These are phyloP conservation scores for Perizoma affinitatum DNA, from an alignment of 2,888 invertebrate genomes.

Conservation along the genomic window DNA sequence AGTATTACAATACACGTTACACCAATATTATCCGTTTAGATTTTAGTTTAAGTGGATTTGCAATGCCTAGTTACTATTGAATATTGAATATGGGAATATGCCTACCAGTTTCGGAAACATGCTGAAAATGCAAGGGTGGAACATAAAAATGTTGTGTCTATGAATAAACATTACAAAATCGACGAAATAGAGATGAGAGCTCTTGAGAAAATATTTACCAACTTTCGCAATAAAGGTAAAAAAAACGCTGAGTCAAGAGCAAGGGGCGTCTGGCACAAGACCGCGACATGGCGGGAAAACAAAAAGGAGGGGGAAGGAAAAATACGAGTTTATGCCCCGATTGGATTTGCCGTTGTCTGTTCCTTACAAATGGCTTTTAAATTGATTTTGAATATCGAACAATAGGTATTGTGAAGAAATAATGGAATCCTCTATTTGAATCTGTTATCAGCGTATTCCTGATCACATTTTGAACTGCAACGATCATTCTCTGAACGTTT, in stretches of 20 bases:
- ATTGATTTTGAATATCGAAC: constrained; percentile 78
- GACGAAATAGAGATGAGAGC: constrained; percentile 62
- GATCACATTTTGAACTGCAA: constrained; percentile 24
- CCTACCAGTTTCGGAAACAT: background rate
- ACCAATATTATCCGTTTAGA: no score
- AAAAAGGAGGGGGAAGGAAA: constrained; percentile 66
- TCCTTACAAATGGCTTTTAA: constrained; percentile 80
- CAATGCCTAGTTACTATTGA: no score
- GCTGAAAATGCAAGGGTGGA: constrained; percentile 5
- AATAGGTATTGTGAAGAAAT: constrained; percentile 60
- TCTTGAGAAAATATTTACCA: constrained; percentile 79
- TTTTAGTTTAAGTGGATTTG: no score
- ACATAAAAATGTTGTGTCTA: constrained; percentile 14
- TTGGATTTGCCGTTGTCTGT: constrained; percentile 82
- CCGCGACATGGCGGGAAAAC: constrained; percentile 77
- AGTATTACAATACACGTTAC: no score
- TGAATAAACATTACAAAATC: constrained; percentile 53
- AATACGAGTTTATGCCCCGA: constrained; percentile 73
- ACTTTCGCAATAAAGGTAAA: constrained; percentile 74
- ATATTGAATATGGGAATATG: no score
- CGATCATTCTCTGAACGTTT: constrained; percentile 28
- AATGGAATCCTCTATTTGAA: constrained; percentile 36
- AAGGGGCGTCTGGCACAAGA: constrained; percentile 80
- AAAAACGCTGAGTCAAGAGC: constrained; percentile 80
- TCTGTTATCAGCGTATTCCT: constrained; percentile 2